Evolutionary conservation across 2,113 vertebrate genomes (phyloP).

Genomic region (Myotis yumanensis): DNA sequence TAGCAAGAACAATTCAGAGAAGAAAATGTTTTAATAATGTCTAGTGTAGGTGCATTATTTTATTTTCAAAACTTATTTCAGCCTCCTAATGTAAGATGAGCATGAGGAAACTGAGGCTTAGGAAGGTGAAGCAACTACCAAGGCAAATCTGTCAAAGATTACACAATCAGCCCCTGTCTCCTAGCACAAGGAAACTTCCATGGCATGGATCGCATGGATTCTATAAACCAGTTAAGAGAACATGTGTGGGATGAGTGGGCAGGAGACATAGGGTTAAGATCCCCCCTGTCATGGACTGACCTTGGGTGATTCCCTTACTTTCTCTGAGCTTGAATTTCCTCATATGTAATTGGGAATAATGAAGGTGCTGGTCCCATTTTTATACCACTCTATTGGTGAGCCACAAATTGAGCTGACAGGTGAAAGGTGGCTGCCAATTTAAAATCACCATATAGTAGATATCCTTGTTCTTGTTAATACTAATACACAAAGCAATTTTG

Average conservation of each 20-base stretch:
- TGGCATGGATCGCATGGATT: not conserved
- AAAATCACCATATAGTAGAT: not conserved
- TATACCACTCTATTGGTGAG: not conserved
- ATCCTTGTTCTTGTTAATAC: not conserved
- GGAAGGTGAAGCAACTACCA: not conserved
- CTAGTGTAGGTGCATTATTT: not conserved
- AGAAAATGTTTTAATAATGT: slow-evolving; percentile 23
- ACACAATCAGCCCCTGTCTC: not conserved
- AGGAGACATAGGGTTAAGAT: not conserved
- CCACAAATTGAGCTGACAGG: not conserved
- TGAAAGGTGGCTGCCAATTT: not conserved
- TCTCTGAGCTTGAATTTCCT: not conserved
- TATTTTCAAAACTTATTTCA: slow-evolving; percentile 16
- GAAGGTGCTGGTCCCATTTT: not conserved
- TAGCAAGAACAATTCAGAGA: not conserved
- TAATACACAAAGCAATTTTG: not conserved
- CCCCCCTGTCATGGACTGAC: not conserved
- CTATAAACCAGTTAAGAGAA: not conserved
- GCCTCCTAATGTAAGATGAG: not conserved
- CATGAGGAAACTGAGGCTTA: not conserved
- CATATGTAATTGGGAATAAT: not conserved
- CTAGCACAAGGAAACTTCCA: not conserved
- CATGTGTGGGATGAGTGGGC: too few species aligned
- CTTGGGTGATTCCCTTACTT: not conserved
- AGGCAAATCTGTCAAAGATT: not conserved